Evolutionary conservation across 2,888 invertebrate species (phyloP).

Genomic region (Drosophila nr. medialis): DNA sequence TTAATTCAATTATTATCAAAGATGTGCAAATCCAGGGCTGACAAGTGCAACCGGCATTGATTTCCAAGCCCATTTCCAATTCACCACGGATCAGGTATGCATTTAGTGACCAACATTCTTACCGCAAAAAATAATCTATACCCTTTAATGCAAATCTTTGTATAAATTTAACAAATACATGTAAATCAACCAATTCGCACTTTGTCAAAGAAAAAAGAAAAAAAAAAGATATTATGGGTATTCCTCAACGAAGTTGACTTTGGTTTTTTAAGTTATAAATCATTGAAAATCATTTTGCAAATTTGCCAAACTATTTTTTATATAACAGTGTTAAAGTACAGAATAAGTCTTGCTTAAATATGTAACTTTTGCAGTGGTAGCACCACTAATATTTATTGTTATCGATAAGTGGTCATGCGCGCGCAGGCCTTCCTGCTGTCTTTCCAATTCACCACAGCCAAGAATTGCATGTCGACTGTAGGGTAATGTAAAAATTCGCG

Average conservation of each 20-base stretch:
- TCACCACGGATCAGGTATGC: conserved; percentile 52
- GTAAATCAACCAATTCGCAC: no score
- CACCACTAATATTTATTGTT: conserved; percentile 4
- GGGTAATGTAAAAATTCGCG: conserved; percentile 67
- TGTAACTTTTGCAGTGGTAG: background rate
- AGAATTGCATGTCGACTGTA: conserved; percentile 61
- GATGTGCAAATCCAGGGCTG: conserved; percentile 7
- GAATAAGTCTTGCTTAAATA: background rate
- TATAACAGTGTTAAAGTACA: background rate
- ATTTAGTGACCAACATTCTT: background rate
- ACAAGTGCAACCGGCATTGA: conserved; percentile 41
- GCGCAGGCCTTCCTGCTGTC: conserved; percentile 28
- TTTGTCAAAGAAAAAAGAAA: no score
- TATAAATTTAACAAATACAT: background rate
- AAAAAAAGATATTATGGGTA: no score
- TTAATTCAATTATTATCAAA: conserved; percentile 3
- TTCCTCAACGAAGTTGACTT: background rate
- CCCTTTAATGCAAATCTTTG: background rate
- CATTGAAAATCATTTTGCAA: background rate
- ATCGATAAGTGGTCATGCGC: conserved; percentile 55
- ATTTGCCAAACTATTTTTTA: background rate
- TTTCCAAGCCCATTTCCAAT: conserved; percentile 49
- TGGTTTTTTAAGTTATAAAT: background rate
- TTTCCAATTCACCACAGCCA: conserved; percentile 62
- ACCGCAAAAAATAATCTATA: background rate